Evolutionary conservation across 2,113 vertebrate species (phyloP), one percentile per base, ranked within the genome.

Genomic region (Gallinago media): DNA sequence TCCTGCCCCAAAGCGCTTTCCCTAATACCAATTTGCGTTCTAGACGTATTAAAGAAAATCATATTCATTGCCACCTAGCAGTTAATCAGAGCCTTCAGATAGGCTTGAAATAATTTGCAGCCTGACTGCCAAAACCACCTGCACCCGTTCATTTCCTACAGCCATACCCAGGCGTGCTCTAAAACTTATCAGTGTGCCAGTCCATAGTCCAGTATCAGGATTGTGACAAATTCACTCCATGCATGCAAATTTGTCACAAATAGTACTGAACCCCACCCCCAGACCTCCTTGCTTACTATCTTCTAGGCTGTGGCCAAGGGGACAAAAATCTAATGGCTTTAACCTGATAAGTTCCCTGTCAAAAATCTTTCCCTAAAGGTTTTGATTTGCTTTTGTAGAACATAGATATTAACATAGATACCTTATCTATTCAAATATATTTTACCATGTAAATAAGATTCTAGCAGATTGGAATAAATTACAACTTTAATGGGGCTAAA

Each of bases 1-100:
- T 73, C 85, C 92, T 94, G 82, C 96, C 90, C 94, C 82, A 80
- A 46, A 90, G 88, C 15, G 2, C 68, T 74, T 93, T 96, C 52
- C 88, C 68, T 93, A 59, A 93, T 94, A 71, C 75, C 88, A 94
- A 71, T 94, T 94, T 95, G 31, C 1, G 3, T 92, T 88, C 82
- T 67, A 77, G 85, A n/a, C 22, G 0, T 95, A 74, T 94, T 96
- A 90, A 94, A 91, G 96, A 87, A 95, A 95, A 96, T 95, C 73
- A n/a, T 91, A 92, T 96, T 95, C 90, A 86, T 93, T 90, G 93
- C 88, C 61, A 44, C 82, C 47, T 85, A 74, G 67, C 65, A 96
- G 88, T 85, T 93, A 95, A 96, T 94, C 88, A 86, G 68, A 84
- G 47, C 72, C 52, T 86, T 92, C 50, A 79, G 75, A 92, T 36